Percentiles rank a stretch among this genome's conserved stretches.
These are phyloP conservation scores for Chironomus riparius DNA, from an alignment of 2,888 invertebrate genomes.

Conservation along the genomic window DNA sequence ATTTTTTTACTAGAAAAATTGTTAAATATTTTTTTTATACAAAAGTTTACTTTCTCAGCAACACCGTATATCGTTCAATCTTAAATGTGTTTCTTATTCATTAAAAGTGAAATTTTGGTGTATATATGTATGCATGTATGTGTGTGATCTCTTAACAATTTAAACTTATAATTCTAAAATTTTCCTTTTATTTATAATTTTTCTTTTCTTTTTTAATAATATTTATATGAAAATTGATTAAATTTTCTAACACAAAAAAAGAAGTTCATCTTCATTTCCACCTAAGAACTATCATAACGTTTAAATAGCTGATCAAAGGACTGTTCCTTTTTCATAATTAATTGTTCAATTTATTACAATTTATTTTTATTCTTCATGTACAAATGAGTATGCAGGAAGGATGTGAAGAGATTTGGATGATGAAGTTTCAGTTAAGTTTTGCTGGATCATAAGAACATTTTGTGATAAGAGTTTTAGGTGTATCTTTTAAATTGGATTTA, in stretches of 20 bases:
- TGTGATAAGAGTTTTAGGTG: too few relatives aligned
- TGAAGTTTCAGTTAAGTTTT: too few relatives aligned
- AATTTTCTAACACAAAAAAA: background rate
- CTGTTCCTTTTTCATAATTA: background rate
- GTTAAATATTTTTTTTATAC: background rate
- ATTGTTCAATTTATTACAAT: background rate
- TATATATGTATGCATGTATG: background rate
- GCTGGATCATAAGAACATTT: too few relatives aligned
- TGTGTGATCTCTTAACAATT: background rate
- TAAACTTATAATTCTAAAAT: background rate
- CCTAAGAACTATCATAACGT: background rate
- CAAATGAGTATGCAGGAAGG: background rate
- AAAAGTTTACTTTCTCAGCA: background rate
- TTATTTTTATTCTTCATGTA: background rate
- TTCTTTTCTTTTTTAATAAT: background rate
- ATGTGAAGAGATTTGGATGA: too few relatives aligned
- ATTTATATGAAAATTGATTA: background rate
- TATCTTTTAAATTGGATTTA: too few relatives aligned
- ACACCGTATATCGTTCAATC: background rate
- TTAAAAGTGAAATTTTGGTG: background rate
- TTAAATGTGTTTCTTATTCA: background rate
- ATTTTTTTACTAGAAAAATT: background rate
- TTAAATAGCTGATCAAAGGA: background rate
- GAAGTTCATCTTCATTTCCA: background rate
- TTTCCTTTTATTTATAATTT: background rate